A percentile compares a stretch with the other conserved stretches of the same genome.
Conservation (phyloP, 2,797 vertebrate species). For the Etheostoma nigrum region DNA sequence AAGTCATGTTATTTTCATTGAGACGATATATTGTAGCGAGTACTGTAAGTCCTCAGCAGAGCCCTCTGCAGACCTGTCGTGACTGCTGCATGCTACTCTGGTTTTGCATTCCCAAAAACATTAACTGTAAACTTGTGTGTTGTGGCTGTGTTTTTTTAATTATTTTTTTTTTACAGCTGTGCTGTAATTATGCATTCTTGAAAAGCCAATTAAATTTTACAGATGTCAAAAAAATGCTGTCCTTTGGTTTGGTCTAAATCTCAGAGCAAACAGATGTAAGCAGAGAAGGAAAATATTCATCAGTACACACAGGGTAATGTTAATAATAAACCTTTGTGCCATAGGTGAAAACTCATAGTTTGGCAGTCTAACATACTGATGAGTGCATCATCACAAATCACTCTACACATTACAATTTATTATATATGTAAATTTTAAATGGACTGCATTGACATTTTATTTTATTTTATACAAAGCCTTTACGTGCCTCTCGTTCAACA, state of each 20-base stretch:
- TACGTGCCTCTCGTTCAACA: background rate
- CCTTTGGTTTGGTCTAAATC: conserved; percentile 49
- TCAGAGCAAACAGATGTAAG: conserved; percentile 41
- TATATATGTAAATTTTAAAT: background rate
- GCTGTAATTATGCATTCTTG: conserved; percentile 76
- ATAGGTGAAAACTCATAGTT: background rate
- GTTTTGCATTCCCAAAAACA: conserved; percentile 57
- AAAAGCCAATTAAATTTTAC: conserved; percentile 74
- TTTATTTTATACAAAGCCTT: background rate
- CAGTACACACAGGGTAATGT: background rate
- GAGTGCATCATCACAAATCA: background rate
- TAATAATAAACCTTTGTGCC: conserved; percentile 19
- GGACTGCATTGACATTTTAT: background rate
- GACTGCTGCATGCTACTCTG: conserved; percentile 39
- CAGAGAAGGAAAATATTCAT: conserved; percentile 26
- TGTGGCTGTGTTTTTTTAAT: conserved; percentile 7
- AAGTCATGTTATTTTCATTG: conserved; percentile 38
- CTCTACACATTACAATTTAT: background rate
- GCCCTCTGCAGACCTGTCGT: conserved; percentile 29
- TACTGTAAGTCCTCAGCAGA: background rate
- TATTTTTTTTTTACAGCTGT: conserved; percentile 48
- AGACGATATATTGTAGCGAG: conserved; percentile 8
- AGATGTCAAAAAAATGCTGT: conserved; percentile 66
- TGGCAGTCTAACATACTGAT: background rate
- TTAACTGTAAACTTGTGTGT: conserved; percentile 58